A percentile compares a stretch with the other conserved stretches of the same genome.
phyloP scores from a whole-genome alignment of 2,797 vertebrate species.

The Pseudomugil gertrudae region DNA sequence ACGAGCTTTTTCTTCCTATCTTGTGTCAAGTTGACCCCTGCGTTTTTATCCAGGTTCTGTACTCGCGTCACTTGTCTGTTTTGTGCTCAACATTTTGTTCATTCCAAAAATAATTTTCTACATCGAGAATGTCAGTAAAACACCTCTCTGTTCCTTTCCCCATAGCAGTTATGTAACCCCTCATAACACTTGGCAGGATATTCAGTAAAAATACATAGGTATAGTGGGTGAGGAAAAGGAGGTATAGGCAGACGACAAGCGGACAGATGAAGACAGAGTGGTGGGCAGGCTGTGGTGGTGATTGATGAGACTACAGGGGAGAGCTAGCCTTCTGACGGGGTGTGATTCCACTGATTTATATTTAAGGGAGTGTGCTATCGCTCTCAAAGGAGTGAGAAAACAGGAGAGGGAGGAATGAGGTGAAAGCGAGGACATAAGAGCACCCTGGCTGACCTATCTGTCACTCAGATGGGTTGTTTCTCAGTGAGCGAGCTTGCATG shows the following conservation, averaged over 20 bases:
- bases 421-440: conserved; percentile 69
- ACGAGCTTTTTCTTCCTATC: too few relatives aligned
- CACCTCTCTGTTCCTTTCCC: background rate
- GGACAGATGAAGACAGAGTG: conserved; percentile 61
- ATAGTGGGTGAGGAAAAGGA: conserved; percentile 9
- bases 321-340: conserved; percentile 67
- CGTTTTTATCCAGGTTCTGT: background rate
- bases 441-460: conserved; percentile 45
- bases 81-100: background rate
- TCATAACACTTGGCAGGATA: background rate
- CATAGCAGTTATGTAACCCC: conserved; percentile 1
- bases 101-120: background rate
- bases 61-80: background rate
- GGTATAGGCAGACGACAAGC: conserved; percentile 36
- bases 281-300: conserved; percentile 58
- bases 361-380: conserved; percentile 71
- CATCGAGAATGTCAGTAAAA: conserved; percentile 3
- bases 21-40: conserved; percentile 1
- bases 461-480: conserved; percentile 51
- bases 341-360: conserved; percentile 78
- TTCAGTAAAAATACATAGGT: conserved; percentile 5
- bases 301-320: conserved; percentile 75
- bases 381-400: conserved; percentile 62
- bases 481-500: conserved; percentile 13
- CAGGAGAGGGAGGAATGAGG: conserved; percentile 46